Evolutionary conservation across 2,113 vertebrate genomes (phyloP).

Genomic region (Hemiprocne comata): DNA sequence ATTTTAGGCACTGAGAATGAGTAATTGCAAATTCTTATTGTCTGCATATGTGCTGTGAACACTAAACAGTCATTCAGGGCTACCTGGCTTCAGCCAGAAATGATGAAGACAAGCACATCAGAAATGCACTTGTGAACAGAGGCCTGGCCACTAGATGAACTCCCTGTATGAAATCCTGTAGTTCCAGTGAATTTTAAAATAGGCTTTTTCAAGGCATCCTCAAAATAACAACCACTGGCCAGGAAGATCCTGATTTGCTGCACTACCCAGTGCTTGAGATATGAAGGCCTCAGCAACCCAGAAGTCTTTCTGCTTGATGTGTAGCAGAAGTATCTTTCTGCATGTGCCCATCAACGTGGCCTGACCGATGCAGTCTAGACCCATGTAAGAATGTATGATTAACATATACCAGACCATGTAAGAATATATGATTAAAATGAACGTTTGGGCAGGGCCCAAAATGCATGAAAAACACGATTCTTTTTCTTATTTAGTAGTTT

Average conservation of each 20-base stretch:
- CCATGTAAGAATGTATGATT: fast-evolving
- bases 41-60: background rate
- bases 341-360: too few species aligned
- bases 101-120: background rate
- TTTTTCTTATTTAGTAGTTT: background rate
- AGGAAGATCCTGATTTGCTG: background rate
- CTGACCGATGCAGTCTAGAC: background rate
- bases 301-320: background rate
- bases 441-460: background rate
- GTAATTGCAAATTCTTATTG: background rate
- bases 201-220: background rate
- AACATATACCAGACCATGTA: background rate
- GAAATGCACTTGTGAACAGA: background rate
- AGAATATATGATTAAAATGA: background rate
- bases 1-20: background rate
- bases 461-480: background rate
- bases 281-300: background rate
- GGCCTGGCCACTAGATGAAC: background rate
- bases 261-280: background rate
- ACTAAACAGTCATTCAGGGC: background rate
- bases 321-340: background rate
- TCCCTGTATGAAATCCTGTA: background rate
- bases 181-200: background rate
- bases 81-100: background rate
- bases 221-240: background rate